These are phyloP conservation scores for Lasius fuliginosus DNA, from an alignment of 2,888 invertebrate species.

Conservation along the genomic window DNA sequence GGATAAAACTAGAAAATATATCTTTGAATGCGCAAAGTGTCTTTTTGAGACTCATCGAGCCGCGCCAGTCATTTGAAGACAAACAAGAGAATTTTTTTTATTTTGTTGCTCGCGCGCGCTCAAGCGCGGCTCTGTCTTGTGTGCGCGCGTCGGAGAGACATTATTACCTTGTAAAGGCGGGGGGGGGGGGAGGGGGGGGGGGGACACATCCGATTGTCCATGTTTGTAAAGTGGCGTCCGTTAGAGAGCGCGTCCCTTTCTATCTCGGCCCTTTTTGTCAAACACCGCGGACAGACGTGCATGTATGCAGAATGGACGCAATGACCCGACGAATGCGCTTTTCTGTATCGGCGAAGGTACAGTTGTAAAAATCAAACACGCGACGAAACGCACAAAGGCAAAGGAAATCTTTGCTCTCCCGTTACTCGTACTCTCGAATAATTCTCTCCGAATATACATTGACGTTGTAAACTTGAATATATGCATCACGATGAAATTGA, in stretches of 20 bases:
- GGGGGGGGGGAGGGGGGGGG: neutral
- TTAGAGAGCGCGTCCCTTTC: constrained; percentile 29
- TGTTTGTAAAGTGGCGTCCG: constrained; percentile 51
- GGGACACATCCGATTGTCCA: constrained; percentile 41
- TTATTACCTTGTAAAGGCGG: constrained; percentile 48
- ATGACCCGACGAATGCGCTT: constrained; percentile 41
- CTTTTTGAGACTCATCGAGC: constrained; percentile 8
- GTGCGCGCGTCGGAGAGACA: constrained; percentile 2
- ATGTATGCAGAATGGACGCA: constrained; percentile 53
- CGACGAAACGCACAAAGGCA: constrained; percentile 13
- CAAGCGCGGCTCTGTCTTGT: neutral
- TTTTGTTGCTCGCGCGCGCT: constrained; percentile 14
- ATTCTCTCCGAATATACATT: constrained; percentile 2
- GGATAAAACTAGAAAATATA: neutral
- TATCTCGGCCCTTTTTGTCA: constrained; percentile 42
- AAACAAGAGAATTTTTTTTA: constrained; percentile 37
- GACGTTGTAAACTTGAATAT: neutral
- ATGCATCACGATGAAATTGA: neutral
- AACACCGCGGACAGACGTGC: constrained; percentile 26
- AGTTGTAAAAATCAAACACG: constrained; percentile 48
- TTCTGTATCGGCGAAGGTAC: constrained; percentile 27
- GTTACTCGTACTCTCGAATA: constrained; percentile 15
- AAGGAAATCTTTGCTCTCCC: constrained; percentile 34
- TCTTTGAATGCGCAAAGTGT: constrained; percentile 4
- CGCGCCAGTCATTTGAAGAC: constrained; percentile 10